phyloP scores from a whole-genome alignment of 1,140 invertebrate species.

The Polyergus mexicanus region DNA sequence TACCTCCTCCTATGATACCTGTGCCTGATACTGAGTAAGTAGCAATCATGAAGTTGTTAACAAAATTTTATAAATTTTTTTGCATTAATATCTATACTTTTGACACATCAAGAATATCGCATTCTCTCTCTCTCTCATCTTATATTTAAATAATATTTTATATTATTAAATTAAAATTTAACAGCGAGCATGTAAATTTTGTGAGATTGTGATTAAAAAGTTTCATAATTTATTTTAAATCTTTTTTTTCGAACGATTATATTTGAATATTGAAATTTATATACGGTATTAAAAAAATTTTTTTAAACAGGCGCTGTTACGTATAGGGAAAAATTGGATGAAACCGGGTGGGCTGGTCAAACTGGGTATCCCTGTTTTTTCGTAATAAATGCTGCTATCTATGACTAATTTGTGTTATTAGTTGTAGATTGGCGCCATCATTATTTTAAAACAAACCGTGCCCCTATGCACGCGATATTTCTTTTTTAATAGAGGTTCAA shows the following conservation, averaged over 20 bases:
- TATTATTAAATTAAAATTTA: not conserved
- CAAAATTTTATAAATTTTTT: not conserved
- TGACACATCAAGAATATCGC: not conserved
- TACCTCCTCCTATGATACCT: slow-evolving; percentile 83
- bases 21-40: slow-evolving; percentile 86
- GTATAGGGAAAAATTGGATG: no score
- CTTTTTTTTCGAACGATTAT: not conserved
- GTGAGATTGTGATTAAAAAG: not conserved
- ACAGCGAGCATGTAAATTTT: not conserved
- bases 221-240: not conserved
- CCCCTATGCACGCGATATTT: no score
- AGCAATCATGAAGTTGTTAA: slow-evolving; percentile 14
- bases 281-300: no score
- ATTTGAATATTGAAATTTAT: not conserved
- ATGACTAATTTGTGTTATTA: no score
- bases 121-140: not conserved
- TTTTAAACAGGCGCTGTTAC: not conserved
- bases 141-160: not conserved
- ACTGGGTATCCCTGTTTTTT: no score
- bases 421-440: no score
- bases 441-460: no score
- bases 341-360: no score
- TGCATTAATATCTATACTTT: not conserved
- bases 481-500: no score
- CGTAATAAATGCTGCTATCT: no score